Evolutionary conservation across 2,888 invertebrate genomes (phyloP).

Genomic region (Octodonta nipae): DNA sequence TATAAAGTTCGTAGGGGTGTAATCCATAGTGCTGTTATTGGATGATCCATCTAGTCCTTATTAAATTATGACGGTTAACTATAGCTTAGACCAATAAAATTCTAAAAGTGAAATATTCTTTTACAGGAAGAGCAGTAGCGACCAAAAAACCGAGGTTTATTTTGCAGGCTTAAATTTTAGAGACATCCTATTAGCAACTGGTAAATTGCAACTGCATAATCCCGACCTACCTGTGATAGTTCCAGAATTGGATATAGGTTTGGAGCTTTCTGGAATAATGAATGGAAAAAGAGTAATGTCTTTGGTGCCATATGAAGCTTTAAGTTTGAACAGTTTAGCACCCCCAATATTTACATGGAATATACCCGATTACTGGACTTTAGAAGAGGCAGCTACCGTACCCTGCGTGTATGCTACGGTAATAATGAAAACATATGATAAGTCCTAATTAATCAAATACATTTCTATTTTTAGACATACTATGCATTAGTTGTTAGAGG

Average conservation of each 20-base stretch:
- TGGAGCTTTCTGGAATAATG: slow-evolving; percentile 58
- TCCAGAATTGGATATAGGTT: slow-evolving; percentile 75
- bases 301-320: slow-evolving; percentile 31
- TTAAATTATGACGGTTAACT: no score
- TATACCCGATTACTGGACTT: slow-evolving; percentile 42
- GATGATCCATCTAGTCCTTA: no score
- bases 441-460: not conserved
- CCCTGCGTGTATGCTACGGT: slow-evolving; percentile 50
- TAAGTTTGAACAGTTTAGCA: slow-evolving; percentile 32
- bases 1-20: no score
- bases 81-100: no score
- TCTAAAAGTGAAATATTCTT: no score
- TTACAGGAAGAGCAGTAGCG: no score
- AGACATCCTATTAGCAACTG: slow-evolving; percentile 89
- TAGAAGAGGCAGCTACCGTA: slow-evolving; percentile 52
- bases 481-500: slow-evolving; percentile 18
- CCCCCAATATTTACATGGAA: slow-evolving; percentile 38
- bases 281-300: slow-evolving; percentile 37
- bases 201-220: slow-evolving; percentile 77
- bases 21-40: no score
- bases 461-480: slow-evolving; percentile 14
- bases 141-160: slow-evolving; percentile 50
- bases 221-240: no score
- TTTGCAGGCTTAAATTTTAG: slow-evolving; percentile 90
- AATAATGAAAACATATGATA: slow-evolving; percentile 14